phyloP scores from a whole-genome alignment of 2,797 vertebrate species.

The Pangasius larnaudii region DNA sequence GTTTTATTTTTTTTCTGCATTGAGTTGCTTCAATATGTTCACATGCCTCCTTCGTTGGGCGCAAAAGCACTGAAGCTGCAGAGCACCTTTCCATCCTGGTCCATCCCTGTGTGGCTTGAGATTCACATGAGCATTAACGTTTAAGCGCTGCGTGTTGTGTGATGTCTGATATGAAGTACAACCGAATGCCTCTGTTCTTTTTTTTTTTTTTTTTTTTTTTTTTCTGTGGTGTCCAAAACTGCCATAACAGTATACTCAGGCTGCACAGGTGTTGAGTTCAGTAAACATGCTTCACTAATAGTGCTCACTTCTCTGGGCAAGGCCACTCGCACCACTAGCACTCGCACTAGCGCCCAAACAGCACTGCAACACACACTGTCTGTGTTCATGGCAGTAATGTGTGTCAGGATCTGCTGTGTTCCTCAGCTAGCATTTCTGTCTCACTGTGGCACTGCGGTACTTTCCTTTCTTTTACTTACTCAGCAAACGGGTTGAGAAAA shows the following conservation, averaged over 20 bases:
- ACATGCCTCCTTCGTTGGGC: constrained; percentile 47
- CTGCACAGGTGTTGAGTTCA: constrained; percentile 55
- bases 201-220: constrained; percentile 3
- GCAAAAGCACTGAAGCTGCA: constrained; percentile 46
- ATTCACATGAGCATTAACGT: constrained; percentile 48
- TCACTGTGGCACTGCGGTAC: constrained; percentile 24
- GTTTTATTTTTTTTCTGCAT: constrained; percentile 9
- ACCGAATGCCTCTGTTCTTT: constrained; percentile 10
- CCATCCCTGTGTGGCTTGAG: constrained; percentile 56
- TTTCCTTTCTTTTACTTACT: constrained; percentile 5
- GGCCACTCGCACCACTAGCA: constrained; percentile 62
- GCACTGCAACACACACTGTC: constrained; percentile 12
- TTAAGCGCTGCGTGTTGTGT: constrained; percentile 22
- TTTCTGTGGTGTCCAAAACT: constrained; percentile 56
- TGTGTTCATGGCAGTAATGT: background rate
- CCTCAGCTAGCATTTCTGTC: constrained; percentile 16
- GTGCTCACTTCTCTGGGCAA: constrained; percentile 67
- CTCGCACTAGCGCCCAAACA: constrained; percentile 24
- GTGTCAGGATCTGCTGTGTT: constrained; percentile 8
- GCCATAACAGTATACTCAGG: constrained; percentile 61
- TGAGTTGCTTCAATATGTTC: constrained; percentile 43
- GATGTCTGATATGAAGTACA: constrained; percentile 20
- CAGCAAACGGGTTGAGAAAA: constrained; percentile 16
- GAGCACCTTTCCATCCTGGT: constrained; percentile 45
- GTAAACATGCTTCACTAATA: constrained; percentile 57